phyloP scores from a whole-genome alignment of 2,113 vertebrate genomes.

The Otis tarda region DNA sequence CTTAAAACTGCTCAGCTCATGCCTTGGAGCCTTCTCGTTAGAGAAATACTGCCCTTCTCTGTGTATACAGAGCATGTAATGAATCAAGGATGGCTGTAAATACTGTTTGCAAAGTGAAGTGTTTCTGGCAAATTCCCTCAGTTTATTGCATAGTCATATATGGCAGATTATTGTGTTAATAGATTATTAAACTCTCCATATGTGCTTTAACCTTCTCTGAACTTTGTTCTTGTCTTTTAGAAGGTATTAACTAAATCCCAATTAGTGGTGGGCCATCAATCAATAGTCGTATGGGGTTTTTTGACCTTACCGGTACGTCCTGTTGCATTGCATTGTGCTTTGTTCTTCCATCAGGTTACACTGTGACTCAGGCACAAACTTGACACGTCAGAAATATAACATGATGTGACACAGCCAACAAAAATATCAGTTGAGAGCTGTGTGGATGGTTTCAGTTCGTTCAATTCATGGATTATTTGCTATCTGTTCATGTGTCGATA shows the following conservation, averaged over 20 bases:
- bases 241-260: slow-evolving; percentile 25
- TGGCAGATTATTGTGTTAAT: slow-evolving; percentile 17
- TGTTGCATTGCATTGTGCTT: background rate
- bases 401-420: slow-evolving; percentile 23
- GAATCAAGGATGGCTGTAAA: slow-evolving; percentile 15
- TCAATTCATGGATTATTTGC: slow-evolving; percentile 16
- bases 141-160: slow-evolving; percentile 9
- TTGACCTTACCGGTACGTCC: background rate
- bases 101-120: slow-evolving; percentile 20
- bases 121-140: slow-evolving; percentile 26
- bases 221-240: slow-evolving; percentile 26
- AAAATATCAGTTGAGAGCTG: slow-evolving; percentile 15
- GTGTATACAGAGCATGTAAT: background rate
- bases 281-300: background rate
- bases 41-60: background rate
- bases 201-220: slow-evolving; percentile 33
- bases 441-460: background rate
- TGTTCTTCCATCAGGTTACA: slow-evolving; percentile 23
- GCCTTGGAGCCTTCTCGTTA: background rate
- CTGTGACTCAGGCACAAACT: slow-evolving; percentile 29
- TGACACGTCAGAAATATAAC: slow-evolving; percentile 29
- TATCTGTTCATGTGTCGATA: slow-evolving; percentile 20
- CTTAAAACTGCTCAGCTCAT: background rate
- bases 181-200: slow-evolving; percentile 1
- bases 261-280: slow-evolving; percentile 10